phyloP scores from a whole-genome alignment of 2,113 vertebrate species.

The Eudyptes chrysolophus region DNA sequence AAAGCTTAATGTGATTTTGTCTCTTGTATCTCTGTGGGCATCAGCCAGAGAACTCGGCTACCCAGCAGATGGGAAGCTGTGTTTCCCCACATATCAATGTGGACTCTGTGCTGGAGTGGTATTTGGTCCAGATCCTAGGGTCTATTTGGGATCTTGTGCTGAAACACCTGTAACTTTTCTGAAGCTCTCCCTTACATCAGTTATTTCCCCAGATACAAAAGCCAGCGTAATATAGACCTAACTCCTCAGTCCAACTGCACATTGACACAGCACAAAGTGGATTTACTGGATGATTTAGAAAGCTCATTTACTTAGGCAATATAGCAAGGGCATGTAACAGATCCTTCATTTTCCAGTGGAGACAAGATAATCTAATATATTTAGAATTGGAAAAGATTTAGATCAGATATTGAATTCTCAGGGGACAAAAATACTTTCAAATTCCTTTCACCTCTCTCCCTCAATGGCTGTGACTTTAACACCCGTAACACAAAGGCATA shows the following conservation, averaged over 20 bases:
- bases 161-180: too few species aligned
- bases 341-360: background rate
- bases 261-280: background rate
- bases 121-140: too few species aligned
- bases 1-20: too few species aligned
- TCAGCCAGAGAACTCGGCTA: too few species aligned
- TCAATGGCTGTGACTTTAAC: background rate
- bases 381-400: background rate
- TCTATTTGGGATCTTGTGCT: too few species aligned
- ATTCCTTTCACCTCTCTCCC: background rate
- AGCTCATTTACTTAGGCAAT: background rate
- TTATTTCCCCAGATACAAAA: background rate
- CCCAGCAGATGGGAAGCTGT: too few species aligned
- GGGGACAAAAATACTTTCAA: background rate
- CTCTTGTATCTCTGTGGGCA: too few species aligned
- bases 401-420: background rate
- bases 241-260: background rate
- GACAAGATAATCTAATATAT: background rate
- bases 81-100: too few species aligned
- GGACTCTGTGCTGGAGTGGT: too few species aligned
- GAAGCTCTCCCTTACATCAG: too few species aligned
- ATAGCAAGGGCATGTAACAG: background rate
- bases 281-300: background rate
- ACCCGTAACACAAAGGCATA: background rate
- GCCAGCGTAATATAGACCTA: background rate